A percentile compares a stretch with the other conserved stretches of the same genome.
These are phyloP conservation scores for Pachliopta kotzebuea DNA, from an alignment of 2,888 invertebrate genomes.

Conservation along the genomic window DNA sequence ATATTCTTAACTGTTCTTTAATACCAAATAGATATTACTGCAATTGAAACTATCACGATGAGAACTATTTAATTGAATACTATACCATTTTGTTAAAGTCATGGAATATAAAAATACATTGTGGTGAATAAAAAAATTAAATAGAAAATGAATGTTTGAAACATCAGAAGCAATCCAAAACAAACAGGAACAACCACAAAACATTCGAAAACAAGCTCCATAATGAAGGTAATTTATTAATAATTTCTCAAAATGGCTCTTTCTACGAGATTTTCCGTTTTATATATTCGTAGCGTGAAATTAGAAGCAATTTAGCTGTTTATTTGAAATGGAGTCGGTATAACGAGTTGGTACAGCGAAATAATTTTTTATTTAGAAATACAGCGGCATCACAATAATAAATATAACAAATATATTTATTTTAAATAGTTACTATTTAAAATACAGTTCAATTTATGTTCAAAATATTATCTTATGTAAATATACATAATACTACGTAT, in stretches of 20 bases:
- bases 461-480: no score
- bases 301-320: conserved; percentile 28
- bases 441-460: no score
- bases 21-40: no score
- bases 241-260: conserved; percentile 50
- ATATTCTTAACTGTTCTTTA: no score
- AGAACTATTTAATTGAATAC: no score
- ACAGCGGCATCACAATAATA: background rate
- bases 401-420: no score
- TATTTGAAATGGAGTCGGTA: conserved; percentile 1
- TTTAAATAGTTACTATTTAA: no score
- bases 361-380: background rate
- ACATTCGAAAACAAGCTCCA: conserved; percentile 59
- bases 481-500: no score
- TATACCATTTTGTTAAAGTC: no score
- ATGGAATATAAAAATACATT: background rate
- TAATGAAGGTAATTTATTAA: conserved; percentile 69
- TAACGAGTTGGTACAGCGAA: background rate
- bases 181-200: conserved; percentile 56
- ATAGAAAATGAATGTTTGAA: conserved; percentile 13
- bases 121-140: conserved; percentile 13
- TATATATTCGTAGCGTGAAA: conserved; percentile 43
- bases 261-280: conserved; percentile 43
- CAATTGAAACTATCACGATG: no score
- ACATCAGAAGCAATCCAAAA: conserved; percentile 48